Conservation (phyloP, 2,888 invertebrate species). For the Lapara coniferarum region DNA sequence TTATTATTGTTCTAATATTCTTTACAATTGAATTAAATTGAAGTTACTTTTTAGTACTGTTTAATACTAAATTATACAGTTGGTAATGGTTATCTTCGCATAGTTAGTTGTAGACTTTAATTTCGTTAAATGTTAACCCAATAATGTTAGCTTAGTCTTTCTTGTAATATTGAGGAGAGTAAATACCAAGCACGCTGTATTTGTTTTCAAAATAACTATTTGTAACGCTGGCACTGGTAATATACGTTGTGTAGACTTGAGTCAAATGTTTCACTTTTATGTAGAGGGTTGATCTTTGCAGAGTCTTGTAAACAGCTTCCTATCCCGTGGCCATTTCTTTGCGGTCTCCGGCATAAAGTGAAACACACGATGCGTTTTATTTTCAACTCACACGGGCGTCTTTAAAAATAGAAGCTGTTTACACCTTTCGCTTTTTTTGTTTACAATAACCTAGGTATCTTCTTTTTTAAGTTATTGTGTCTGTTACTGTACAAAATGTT, state of each 20-base stretch:
- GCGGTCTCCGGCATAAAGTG: slow-evolving; percentile 12
- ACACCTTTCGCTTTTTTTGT: background rate
- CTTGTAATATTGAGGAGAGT: slow-evolving; percentile 4
- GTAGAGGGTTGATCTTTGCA: slow-evolving; percentile 24
- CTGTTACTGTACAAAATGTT: background rate
- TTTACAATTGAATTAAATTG: too few species aligned
- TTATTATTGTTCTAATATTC: too few species aligned
- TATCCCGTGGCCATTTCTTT: slow-evolving; percentile 50
- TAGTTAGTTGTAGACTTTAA: background rate
- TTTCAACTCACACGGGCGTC: slow-evolving; percentile 31
- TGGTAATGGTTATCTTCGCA: background rate
- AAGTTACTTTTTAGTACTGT: too few species aligned
- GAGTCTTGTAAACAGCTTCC: slow-evolving; percentile 44
- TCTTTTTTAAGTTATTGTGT: background rate
- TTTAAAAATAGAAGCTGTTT: slow-evolving; percentile 45
- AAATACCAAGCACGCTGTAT: background rate
- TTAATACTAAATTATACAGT: background rate
- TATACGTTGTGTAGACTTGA: slow-evolving; percentile 28
- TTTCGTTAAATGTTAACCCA: background rate
- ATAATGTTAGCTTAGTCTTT: background rate
- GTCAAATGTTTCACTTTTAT: slow-evolving; percentile 32
- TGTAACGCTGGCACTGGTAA: slow-evolving; percentile 32
- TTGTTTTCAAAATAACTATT: slow-evolving; percentile 22
- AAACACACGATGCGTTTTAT: slow-evolving; percentile 43
- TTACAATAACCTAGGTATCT: slow-evolving; percentile 2